Base-by-base conservation (phyloP, 2,888 invertebrate species). In the Hemistola chrysoprasaria region DNA sequence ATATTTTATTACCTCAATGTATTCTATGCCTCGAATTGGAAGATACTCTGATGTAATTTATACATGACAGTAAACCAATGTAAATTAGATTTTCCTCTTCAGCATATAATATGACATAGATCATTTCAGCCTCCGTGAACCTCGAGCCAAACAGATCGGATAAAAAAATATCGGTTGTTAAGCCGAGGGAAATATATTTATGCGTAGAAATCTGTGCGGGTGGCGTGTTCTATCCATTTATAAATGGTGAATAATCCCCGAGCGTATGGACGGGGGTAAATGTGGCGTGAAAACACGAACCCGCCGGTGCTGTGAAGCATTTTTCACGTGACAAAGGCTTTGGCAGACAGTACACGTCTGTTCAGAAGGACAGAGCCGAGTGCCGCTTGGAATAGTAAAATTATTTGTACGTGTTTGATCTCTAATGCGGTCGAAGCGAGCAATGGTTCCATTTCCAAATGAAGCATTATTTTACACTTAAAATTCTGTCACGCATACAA, bases 281-380 rank as follows among this genome's bases (percentile, higher is more conserved):
- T 82, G 85, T 83, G 77, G 64, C 78, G 83, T 83, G 79, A 82
- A 80, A 78, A 74, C 78, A 78, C 72, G 60, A 75, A 72, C 74
- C 76, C 72, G 71, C 58, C 62, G 65, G 59, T 44, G 34, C 38
- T 39, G 38, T 22, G 43, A 30, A 72, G 70, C 78, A 79, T 84
- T 82, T 83, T 80, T 77, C 80, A 75, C 72, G 65, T 65, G 69
- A 80, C 83, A 79, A 82, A 78, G 74, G 80, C 73, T 72, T 73
- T 67, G 40, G 63, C 65, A 74, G 73, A 70, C 71, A 64, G 50
- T 66, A 57, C 69, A 69, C 72, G 72, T 72, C 66, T 71, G 62
- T 61, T 66, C 58, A 56, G 50, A 57, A 55, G 50, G 45, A 47
- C 43, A 26, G 23, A 8, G 21, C 38, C 22, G 38, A 30, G 43